These are phyloP conservation scores for Manduca sexta DNA, from an alignment of 1,140 invertebrate genomes.

Conservation along the genomic window DNA sequence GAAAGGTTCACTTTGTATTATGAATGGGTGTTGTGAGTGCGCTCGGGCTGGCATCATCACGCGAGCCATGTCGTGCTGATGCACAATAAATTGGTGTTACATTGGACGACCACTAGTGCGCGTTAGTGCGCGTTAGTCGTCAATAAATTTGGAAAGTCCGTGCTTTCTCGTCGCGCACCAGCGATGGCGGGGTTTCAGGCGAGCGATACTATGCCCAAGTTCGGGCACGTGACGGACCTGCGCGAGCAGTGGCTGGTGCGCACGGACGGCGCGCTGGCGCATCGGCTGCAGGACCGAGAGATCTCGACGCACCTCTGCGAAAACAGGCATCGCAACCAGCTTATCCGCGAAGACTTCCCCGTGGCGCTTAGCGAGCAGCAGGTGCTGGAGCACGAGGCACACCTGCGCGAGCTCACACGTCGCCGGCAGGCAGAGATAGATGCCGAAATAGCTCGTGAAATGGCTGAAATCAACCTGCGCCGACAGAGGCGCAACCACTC, in stretches of 20 bases:
- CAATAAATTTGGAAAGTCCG: constrained; percentile 20
- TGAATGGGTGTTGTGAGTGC: constrained; percentile 7
- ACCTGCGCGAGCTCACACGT: constrained; percentile 39
- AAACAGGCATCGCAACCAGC: constrained; percentile 90
- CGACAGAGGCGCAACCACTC: constrained; percentile 36
- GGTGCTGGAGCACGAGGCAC: constrained; percentile 54
- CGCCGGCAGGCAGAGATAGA: constrained; percentile 58
- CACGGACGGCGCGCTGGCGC: constrained; percentile 92
- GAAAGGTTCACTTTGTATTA: constrained; percentile 13
- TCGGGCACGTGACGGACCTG: constrained; percentile 59
- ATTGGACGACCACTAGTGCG: constrained; percentile 10
- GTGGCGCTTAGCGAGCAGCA: constrained; percentile 87
- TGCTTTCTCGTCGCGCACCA: constrained; percentile 18
- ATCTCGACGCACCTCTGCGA: constrained; percentile 87
- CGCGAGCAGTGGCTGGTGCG: constrained; percentile 88
- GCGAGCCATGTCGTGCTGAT: constrained; percentile 16
- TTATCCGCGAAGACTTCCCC: constrained; percentile 91
- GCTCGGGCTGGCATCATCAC: constrained; percentile 7
- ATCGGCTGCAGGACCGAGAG: constrained; percentile 92
- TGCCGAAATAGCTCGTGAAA: constrained; percentile 57
- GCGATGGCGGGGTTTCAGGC: constrained; percentile 52
- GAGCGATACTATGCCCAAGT: constrained; percentile 65
- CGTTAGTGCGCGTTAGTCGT: too few species aligned
- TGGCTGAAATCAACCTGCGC: constrained; percentile 60
- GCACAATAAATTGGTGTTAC: constrained; percentile 19